These are phyloP conservation scores for Phoxinus dragarum DNA, from an alignment of 2,797 vertebrate species.

Conservation along the genomic window DNA sequence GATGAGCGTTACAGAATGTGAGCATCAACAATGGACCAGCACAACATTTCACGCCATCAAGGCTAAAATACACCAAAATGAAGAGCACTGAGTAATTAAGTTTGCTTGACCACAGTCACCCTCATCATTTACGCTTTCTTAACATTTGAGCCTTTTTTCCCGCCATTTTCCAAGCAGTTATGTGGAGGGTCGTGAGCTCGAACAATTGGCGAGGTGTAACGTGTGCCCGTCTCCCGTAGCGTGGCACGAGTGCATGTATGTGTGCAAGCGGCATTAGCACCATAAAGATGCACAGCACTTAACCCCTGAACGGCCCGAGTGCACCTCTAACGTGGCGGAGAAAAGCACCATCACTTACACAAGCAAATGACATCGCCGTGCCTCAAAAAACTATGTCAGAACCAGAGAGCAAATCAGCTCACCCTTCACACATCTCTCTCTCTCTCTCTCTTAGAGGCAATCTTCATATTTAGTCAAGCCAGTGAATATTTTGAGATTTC, in stretches of 20 bases:
- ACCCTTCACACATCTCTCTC: conserved; percentile 6
- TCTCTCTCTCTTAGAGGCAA: conserved; percentile 51
- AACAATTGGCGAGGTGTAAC: conserved; percentile 35
- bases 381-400: conserved; percentile 48
- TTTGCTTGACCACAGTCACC: conserved; percentile 46
- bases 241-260: conserved; percentile 19
- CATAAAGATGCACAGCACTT: conserved; percentile 67
- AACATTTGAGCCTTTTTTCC: conserved; percentile 33
- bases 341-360: conserved; percentile 62
- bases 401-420: conserved; percentile 27
- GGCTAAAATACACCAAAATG: conserved; percentile 24
- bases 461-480: conserved; percentile 82
- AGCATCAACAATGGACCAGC: conserved; percentile 1
- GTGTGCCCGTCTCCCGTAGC: conserved; percentile 4
- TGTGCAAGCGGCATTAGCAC: conserved; percentile 49
- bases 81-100: conserved; percentile 43
- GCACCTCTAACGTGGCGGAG: conserved; percentile 69
- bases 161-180: conserved; percentile 31
- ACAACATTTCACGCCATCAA: conserved; percentile 28
- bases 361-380: conserved; percentile 45
- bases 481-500: conserved; percentile 90
- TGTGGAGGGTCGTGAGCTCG: conserved; percentile 18
- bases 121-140: conserved; percentile 55
- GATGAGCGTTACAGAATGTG: not conserved
- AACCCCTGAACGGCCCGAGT: conserved; percentile 73